Conservation (phyloP, 2,797 vertebrate species). For the Triplophysa yarkandensis region DNA sequence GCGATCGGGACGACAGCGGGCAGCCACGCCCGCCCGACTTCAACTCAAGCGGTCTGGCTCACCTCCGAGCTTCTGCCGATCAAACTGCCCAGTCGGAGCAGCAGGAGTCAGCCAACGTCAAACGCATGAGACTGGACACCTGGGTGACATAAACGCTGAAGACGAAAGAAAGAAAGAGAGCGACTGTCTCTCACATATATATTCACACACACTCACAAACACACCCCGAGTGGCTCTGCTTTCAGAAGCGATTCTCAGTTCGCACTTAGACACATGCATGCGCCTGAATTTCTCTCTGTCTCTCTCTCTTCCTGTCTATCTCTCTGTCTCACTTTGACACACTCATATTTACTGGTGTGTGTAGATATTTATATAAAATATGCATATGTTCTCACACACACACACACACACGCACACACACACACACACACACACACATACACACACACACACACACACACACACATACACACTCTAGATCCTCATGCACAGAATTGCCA, state of each 20-base stretch:
- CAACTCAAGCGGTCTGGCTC: conserved; percentile 78
- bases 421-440: conserved; percentile 5
- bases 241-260: conserved; percentile 43
- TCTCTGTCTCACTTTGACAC: conserved; percentile 47
- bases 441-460: background rate
- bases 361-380: conserved; percentile 46
- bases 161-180: conserved; percentile 32
- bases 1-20: conserved; percentile 85
- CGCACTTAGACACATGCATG: conserved; percentile 53
- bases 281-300: conserved; percentile 38
- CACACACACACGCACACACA: background rate
- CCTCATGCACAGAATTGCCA: conserved; percentile 46
- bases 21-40: conserved; percentile 82
- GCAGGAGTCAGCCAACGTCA: conserved; percentile 86
- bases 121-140: conserved; percentile 91
- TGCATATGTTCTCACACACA: conserved; percentile 30
- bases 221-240: conserved; percentile 42
- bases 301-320: conserved; percentile 40
- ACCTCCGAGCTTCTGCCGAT: conserved; percentile 79
- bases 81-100: conserved; percentile 74
- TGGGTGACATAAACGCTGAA: conserved; percentile 87
- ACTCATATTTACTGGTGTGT: conserved; percentile 45
- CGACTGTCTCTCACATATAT: conserved; percentile 37
- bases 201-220: conserved; percentile 28
- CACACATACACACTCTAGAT: conserved; percentile 31